Evolutionary conservation across 2,113 vertebrate species (phyloP).

Genomic region (Athene noctua): DNA sequence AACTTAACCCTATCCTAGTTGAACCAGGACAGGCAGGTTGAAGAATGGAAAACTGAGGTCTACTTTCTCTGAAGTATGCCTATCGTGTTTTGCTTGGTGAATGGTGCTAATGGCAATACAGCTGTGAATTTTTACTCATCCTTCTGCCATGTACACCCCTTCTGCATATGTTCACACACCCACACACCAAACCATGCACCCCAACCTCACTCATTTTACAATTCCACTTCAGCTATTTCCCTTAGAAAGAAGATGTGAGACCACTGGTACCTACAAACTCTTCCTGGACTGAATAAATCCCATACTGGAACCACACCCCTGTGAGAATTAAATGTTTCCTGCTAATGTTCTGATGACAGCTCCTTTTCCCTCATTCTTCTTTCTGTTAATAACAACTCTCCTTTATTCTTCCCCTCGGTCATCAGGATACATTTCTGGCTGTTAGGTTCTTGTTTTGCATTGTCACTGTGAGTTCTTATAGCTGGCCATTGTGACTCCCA

Average conservation of each 20-base stretch:
- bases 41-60: neutral
- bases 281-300: neutral
- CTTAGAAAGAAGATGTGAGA: neutral
- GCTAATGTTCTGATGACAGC: neutral
- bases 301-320: neutral
- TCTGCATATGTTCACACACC: rapidly evolving
- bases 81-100: neutral
- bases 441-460: neutral
- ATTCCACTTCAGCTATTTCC: neutral
- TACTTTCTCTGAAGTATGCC: neutral
- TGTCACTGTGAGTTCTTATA: neutral
- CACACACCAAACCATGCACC: rapidly evolving
- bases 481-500: rapidly evolving
- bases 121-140: neutral
- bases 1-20: no score
- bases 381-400: neutral
- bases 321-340: neutral
- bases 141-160: neutral
- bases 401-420: neutral
- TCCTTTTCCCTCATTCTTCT: neutral
- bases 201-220: neutral
- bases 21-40: rapidly evolving
- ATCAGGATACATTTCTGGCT: neutral
- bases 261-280: neutral
- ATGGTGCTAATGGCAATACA: neutral